Conservation (phyloP, 37 sponge, comb jelly and placozoan genomes). For the Chondrosia reniformis region DNA sequence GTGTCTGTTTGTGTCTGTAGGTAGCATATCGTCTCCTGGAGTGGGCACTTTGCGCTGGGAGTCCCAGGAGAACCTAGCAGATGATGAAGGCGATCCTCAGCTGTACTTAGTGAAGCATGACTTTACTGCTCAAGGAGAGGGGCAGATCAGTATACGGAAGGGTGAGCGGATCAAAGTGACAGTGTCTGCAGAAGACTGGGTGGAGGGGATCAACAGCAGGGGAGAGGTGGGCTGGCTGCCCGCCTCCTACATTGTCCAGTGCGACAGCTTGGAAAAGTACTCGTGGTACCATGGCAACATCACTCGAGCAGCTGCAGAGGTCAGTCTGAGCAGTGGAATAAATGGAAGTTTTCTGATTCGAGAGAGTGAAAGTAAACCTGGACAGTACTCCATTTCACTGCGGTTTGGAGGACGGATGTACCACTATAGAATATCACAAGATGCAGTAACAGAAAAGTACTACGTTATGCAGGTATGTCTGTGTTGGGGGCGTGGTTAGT, state of each 20-base stretch:
- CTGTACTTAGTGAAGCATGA: conserved; percentile 72
- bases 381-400: conserved; percentile 95
- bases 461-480: conserved; percentile 81
- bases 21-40: not conserved
- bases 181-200: conserved; percentile 77
- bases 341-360: conserved; percentile 94
- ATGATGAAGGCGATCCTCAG: conserved; percentile 45
- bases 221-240: conserved; percentile 94
- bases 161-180: conserved; percentile 72
- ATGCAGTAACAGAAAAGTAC: conserved; percentile 34
- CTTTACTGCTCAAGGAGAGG: conserved; percentile 56
- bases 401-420: conserved; percentile 89
- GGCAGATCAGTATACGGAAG: conserved; percentile 71
- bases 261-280: conserved; percentile 91
- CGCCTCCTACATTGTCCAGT: conserved; percentile 80
- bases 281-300: conserved; percentile 95
- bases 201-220: conserved; percentile 48
- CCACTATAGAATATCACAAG: conserved; percentile 84
- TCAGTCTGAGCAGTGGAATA: conserved; percentile 83
- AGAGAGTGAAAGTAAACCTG: conserved; percentile 95
- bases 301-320: conserved; percentile 89
- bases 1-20: no score
- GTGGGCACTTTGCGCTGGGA: conserved; percentile 38
- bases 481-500: conserved; percentile 39
- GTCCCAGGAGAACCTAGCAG: conserved; percentile 55